phyloP scores from a whole-genome alignment of 53 echinoderm and acorn worm species.

The Patiria pectinifera region DNA sequence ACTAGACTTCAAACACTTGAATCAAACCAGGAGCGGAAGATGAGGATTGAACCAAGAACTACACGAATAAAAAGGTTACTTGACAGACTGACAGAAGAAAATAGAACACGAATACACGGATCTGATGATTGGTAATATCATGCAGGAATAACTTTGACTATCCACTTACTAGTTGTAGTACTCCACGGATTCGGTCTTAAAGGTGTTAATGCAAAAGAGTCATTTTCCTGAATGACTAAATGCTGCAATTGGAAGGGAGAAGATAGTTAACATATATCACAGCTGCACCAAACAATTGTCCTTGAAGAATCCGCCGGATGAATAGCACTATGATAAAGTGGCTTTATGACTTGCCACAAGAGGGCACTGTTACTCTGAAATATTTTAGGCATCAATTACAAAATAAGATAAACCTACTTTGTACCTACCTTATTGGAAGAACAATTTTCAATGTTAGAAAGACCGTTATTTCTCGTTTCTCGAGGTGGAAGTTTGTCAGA shows the following conservation, averaged over 20 bases:
- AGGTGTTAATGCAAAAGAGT: conserved; percentile 87
- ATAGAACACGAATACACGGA: no score
- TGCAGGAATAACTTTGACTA: not conserved
- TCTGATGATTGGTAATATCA: no score
- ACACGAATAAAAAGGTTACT: no score
- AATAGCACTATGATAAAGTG: not conserved
- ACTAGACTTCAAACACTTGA: no score
- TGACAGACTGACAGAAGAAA: no score
- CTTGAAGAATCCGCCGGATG: no score
- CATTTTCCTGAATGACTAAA: conserved; percentile 80
- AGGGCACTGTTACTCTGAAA: not conserved
- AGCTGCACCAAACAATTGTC: not conserved
- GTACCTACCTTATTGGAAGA: conserved; percentile 65
- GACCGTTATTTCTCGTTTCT: conserved; percentile 82
- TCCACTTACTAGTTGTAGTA: conserved; percentile 73
- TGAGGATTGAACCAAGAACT: no score
- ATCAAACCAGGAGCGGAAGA: no score
- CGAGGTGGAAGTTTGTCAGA: conserved; percentile 81
- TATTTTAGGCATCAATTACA: not conserved
- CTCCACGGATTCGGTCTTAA: conserved; percentile 91
- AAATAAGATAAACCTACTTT: not conserved
- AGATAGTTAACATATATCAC: not conserved
- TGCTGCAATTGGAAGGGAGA: conserved; percentile 44
- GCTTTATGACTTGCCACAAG: not conserved
- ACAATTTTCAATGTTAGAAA: conserved; percentile 67